A percentile compares a stretch with the other conserved stretches of the same genome.
Evolutionary conservation across 2,113 vertebrate species (phyloP).

Genomic region (Anoplopoma fimbria): DNA sequence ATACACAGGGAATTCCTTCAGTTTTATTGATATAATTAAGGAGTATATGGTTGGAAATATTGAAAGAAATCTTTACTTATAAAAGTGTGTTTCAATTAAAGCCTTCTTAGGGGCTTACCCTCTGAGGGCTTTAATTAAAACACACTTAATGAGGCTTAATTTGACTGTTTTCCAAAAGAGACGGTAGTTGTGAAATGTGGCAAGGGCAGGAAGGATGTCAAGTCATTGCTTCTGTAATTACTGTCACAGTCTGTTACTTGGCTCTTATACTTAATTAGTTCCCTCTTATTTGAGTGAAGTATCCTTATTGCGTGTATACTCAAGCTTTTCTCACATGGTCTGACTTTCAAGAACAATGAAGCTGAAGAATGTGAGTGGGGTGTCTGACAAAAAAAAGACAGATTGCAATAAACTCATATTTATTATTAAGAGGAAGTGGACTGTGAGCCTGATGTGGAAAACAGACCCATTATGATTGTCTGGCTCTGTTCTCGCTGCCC

Average conservation of each 20-base stretch:
- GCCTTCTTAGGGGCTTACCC: slow-evolving; percentile 69
- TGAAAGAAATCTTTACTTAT: slow-evolving; percentile 67
- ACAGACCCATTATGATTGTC: neutral
- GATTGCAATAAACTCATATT: slow-evolving; percentile 5
- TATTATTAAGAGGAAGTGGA: slow-evolving; percentile 12
- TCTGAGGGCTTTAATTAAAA: neutral
- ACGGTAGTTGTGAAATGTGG: slow-evolving; percentile 77
- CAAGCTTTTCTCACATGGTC: slow-evolving; percentile 1
- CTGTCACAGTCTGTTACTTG: slow-evolving; percentile 75
- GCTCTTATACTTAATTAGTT: slow-evolving; percentile 68
- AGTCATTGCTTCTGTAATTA: slow-evolving; percentile 79
- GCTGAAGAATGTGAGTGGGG: slow-evolving; percentile 3
- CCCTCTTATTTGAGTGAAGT: slow-evolving; percentile 62
- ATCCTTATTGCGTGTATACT: slow-evolving; percentile 44
- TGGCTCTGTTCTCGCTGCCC: neutral
- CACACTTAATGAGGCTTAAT: slow-evolving; percentile 74
- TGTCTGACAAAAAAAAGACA: neutral
- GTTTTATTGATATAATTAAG: slow-evolving; percentile 73
- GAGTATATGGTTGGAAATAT: slow-evolving; percentile 70
- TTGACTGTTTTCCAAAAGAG: slow-evolving; percentile 77
- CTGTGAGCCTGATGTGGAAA: slow-evolving; percentile 18
- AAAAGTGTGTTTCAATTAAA: slow-evolving; percentile 74
- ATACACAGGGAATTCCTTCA: slow-evolving; percentile 49
- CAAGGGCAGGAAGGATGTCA: slow-evolving; percentile 78
- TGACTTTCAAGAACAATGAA: slow-evolving; percentile 36